Conservation (phyloP, 2,113 vertebrate species). For the Brachionichthys hirsutus region DNA sequence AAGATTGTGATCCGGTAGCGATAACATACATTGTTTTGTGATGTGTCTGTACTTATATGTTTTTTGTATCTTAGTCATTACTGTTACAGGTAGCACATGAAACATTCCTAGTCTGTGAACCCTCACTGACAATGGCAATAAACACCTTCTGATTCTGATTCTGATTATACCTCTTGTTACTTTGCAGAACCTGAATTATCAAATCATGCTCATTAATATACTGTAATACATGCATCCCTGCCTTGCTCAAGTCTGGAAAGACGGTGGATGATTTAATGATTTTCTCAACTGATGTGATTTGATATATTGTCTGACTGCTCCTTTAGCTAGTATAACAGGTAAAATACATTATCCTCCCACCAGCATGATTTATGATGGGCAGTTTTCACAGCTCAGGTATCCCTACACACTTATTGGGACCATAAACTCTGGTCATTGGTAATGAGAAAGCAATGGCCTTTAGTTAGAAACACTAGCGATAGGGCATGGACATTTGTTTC, state of each 20-base stretch:
- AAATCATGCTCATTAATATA: constrained; percentile 43
- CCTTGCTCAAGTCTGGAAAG: constrained; percentile 50
- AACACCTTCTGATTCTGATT: too few species aligned
- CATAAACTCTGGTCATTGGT: constrained; percentile 28
- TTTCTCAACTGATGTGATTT: constrained; percentile 70
- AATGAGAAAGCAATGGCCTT: constrained; percentile 57
- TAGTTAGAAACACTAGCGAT: constrained; percentile 39
- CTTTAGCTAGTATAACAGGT: constrained; percentile 71
- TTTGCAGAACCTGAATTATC: constrained; percentile 19
- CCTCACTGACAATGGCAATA: too few species aligned
- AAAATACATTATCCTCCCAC: constrained; percentile 72
- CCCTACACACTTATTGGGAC: constrained; percentile 45
- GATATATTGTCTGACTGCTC: constrained; percentile 69
- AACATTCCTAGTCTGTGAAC: too few species aligned
- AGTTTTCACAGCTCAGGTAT: constrained; percentile 54
- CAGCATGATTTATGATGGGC: constrained; percentile 66
- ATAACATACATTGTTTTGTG: too few species aligned
- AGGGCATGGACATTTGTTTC: constrained; percentile 35
- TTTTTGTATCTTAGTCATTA: too few species aligned
- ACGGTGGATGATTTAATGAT: constrained; percentile 71
- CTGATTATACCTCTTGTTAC: not conserved
- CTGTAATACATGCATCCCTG: constrained; percentile 25
- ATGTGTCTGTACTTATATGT: too few species aligned
- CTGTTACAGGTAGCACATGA: too few species aligned
- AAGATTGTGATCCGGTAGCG: not conserved